A percentile compares a stretch with the other conserved stretches of the same genome.
These are phyloP conservation scores for Gastracanthus pulcherrimus DNA, from an alignment of 2,888 invertebrate species.

Conservation along the genomic window DNA sequence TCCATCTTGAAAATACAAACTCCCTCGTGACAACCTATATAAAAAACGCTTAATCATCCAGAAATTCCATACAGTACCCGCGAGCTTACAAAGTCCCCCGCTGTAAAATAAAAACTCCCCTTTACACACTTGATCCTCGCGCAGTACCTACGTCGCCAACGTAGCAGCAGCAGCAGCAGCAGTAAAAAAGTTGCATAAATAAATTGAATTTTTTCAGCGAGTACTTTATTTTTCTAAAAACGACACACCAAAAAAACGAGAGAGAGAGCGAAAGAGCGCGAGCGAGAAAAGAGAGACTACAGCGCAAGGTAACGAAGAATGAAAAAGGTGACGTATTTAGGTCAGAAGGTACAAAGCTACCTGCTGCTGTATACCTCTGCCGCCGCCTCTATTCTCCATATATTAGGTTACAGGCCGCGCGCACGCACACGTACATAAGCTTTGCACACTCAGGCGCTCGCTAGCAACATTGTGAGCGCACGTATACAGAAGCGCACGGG, in stretches of 20 bases:
- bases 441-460: not conserved
- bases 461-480: no score
- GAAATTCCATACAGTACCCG: no score
- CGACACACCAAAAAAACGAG: slow-evolving; percentile 13
- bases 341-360: slow-evolving; percentile 48
- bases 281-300: not conserved
- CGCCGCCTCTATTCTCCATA: slow-evolving; percentile 27
- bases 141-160: no score
- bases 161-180: no score
- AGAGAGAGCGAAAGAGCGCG: not conserved
- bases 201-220: slow-evolving; percentile 31
- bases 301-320: slow-evolving; percentile 5
- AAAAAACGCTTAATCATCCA: no score
- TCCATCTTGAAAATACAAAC: no score
- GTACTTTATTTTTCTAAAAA: slow-evolving; percentile 12
- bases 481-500: no score
- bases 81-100: no score
- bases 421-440: not conserved
- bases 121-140: no score
- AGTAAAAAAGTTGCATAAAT: not conserved
- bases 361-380: not conserved
- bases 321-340: slow-evolving; percentile 45
- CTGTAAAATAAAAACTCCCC: no score
- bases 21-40: no score
- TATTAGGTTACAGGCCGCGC: slow-evolving; percentile 43